A percentile compares a stretch with the other conserved stretches of the same genome.
Conservation (phyloP, 2,888 invertebrate genomes). For the Drosophila atripex region DNA sequence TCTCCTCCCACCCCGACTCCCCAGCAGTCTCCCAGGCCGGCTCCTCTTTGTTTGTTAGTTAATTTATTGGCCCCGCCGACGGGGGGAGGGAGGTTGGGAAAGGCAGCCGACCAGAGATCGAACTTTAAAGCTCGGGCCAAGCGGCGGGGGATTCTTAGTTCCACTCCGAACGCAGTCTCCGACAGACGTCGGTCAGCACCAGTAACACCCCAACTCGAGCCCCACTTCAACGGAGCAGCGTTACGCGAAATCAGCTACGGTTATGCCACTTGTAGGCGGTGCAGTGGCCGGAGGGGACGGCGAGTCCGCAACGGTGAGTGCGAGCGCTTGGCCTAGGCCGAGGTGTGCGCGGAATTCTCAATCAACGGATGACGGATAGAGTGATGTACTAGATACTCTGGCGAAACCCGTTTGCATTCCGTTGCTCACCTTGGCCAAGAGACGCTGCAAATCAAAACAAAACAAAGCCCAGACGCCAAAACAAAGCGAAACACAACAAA, state of each 20-base stretch:
- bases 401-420: constrained; percentile 42
- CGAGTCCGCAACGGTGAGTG: constrained; percentile 38
- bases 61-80: constrained; percentile 18
- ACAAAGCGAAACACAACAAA: constrained; percentile 16
- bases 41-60: constrained; percentile 13
- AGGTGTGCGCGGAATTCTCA: constrained; percentile 46
- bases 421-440: constrained; percentile 63
- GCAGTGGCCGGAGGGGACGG: constrained; percentile 18
- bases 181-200: constrained; percentile 6
- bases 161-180: constrained; percentile 25
- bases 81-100: constrained; percentile 1
- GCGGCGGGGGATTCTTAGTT: constrained; percentile 32
- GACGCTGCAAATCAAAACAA: constrained; percentile 43
- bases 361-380: constrained; percentile 34
- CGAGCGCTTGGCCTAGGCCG: constrained; percentile 38
- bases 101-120: constrained; percentile 1
- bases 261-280: constrained; percentile 20
- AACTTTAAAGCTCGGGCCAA: constrained; percentile 38
- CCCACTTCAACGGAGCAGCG: neutral
- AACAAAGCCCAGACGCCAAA: constrained; percentile 26
- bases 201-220: neutral
- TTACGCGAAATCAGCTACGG: constrained; percentile 24
- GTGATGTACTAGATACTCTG: neutral
- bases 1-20: neutral
- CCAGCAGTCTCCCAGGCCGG: neutral